These are phyloP conservation scores for Ceyx melanurus DNA, from an alignment of 2,113 vertebrate species.

Conservation along the genomic window DNA sequence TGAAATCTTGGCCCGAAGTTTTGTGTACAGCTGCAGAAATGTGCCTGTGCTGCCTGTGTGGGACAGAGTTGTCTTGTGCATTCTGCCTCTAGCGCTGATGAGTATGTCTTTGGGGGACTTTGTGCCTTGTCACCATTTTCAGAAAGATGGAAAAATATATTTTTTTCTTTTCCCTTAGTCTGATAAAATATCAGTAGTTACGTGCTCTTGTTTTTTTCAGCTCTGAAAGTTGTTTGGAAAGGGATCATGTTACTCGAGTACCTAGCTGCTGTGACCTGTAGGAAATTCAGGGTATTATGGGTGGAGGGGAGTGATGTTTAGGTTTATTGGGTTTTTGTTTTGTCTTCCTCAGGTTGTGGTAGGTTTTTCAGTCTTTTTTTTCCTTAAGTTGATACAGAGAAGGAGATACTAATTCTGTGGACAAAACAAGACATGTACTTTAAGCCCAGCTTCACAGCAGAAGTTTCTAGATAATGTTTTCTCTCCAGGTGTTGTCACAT, in stretches of 20 bases:
- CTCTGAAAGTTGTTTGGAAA: not conserved
- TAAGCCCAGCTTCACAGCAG: not conserved
- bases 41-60: not conserved
- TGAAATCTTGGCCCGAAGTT: not conserved
- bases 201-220: not conserved
- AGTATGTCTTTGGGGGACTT: not conserved
- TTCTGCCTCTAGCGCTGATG: not conserved
- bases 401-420: not conserved
- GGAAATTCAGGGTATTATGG: rapidly evolving
- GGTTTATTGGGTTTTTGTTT: not conserved
- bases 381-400: not conserved
- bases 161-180: not conserved
- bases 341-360: not conserved
- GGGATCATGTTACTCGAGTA: not conserved
- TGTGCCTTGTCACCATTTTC: not conserved
- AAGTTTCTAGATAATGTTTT: not conserved
- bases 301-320: rapidly evolving
- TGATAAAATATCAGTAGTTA: not conserved
- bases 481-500: not conserved
- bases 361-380: not conserved
- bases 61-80: not conserved
- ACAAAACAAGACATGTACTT: not conserved
- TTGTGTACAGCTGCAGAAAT: not conserved
- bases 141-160: not conserved
- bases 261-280: not conserved